A percentile compares a stretch with the other conserved stretches of the same genome.
Evolutionary conservation across 2,113 vertebrate genomes (phyloP).

Genomic region (Saccopteryx bilineata): DNA sequence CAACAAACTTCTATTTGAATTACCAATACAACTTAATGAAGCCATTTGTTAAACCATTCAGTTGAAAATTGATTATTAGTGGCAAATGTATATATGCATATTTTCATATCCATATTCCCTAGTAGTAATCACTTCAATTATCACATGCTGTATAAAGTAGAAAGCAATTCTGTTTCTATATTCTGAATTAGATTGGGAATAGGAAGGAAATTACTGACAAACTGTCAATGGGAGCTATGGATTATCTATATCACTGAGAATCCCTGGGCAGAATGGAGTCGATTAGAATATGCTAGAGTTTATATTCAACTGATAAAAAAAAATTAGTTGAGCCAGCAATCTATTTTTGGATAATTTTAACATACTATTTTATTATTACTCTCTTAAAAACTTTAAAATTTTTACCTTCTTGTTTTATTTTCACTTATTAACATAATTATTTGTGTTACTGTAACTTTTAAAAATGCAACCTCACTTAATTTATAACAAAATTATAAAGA

Average conservation of each 20-base stretch:
- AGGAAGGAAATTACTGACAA: constrained; percentile 11
- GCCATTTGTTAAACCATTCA: not conserved
- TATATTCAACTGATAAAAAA: not conserved
- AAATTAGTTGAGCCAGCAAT: not conserved
- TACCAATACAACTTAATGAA: constrained; percentile 19
- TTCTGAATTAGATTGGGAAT: constrained; percentile 30
- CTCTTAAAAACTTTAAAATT: not conserved
- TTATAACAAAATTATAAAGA: constrained; percentile 38
- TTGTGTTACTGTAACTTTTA: constrained; percentile 30
- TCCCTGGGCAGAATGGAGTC: not conserved
- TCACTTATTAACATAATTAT: not conserved
- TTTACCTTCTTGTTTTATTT: constrained; percentile 32
- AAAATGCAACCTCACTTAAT: constrained; percentile 54
- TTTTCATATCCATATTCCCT: constrained; percentile 42
- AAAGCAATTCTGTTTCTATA: not conserved
- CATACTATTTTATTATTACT: constrained; percentile 6
- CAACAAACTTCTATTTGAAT: constrained; percentile 61
- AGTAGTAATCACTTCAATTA: not conserved
- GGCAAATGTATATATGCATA: not conserved
- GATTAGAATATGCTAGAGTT: not conserved
- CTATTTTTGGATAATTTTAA: constrained; percentile 52
- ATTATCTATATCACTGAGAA: not conserved
- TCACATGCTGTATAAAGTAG: not conserved
- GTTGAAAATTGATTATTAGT: constrained; percentile 26
- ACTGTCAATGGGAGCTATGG: not conserved